phyloP scores from a whole-genome alignment of 2,113 vertebrate species.

The Oceanites oceanicus region DNA sequence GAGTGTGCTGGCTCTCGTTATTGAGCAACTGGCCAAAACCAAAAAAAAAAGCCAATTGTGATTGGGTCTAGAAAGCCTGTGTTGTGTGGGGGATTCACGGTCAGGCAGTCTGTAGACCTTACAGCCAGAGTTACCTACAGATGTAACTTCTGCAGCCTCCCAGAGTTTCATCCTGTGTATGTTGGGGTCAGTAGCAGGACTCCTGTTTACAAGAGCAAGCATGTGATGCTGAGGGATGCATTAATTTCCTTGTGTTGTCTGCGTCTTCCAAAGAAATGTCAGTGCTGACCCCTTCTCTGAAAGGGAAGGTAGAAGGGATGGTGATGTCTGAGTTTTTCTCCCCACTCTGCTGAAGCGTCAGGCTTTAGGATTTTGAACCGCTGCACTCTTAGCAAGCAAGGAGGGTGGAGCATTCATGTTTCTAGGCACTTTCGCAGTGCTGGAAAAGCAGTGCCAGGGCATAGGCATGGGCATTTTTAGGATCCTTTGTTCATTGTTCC shows the following conservation, averaged over 20 bases:
- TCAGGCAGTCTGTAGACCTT: background rate
- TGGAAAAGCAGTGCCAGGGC: background rate
- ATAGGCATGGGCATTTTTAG: background rate
- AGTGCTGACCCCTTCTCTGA: background rate
- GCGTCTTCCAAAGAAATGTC: background rate
- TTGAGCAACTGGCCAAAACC: background rate
- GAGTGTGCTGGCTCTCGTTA: background rate
- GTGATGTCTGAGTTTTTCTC: background rate
- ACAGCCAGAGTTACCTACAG: background rate
- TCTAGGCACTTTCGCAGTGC: background rate
- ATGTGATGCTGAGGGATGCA: background rate
- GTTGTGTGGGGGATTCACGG: accelerated
- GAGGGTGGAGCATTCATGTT: background rate
- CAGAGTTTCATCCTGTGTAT: background rate
- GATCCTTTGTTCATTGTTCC: background rate
- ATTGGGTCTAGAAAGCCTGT: background rate
- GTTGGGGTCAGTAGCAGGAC: background rate
- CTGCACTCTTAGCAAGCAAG: background rate
- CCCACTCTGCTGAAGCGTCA: background rate
- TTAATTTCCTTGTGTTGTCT: background rate
- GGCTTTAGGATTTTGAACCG: background rate
- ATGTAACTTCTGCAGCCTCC: background rate
- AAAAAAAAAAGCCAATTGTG: background rate
- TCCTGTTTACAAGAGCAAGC: background rate
- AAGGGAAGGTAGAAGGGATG: background rate